These are phyloP conservation scores for Uloborus plumipes DNA, from an alignment of 2,888 invertebrate genomes.

Conservation along the genomic window DNA sequence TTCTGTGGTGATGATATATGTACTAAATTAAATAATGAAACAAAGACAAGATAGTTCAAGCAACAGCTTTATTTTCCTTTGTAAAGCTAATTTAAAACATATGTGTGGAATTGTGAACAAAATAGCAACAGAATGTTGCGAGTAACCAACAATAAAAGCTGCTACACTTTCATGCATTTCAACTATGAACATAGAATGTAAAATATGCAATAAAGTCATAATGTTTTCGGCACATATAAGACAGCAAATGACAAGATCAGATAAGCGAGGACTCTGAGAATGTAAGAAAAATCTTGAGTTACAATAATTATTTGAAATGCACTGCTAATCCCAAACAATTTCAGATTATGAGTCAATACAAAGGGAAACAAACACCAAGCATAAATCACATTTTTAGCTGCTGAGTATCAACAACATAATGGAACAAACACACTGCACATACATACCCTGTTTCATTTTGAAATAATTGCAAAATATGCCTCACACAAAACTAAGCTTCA, in stretches of 20 bases:
- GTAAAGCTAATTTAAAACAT: conserved; percentile 64
- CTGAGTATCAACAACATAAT: conserved; percentile 51
- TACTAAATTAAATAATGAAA: background rate
- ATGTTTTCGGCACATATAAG: conserved; percentile 49
- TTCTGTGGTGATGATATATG: too few relatives aligned
- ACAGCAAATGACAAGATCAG: conserved; percentile 59
- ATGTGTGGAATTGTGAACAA: conserved; percentile 55
- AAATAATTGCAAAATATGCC: background rate
- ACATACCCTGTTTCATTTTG: conserved; percentile 55
- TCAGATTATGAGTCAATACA: conserved; percentile 54
- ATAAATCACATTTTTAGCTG: conserved; percentile 60
- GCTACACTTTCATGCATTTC: conserved; percentile 61
- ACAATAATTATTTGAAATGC: conserved; percentile 56
- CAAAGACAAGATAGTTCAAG: conserved; percentile 25
- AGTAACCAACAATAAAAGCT: conserved; percentile 58
- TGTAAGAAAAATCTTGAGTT: conserved; percentile 53
- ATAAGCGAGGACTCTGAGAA: conserved; percentile 59
- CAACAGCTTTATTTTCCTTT: conserved; percentile 64
- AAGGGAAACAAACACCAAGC: conserved; percentile 60
- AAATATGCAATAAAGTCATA: conserved; percentile 60
- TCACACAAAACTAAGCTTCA: background rate
- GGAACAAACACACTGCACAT: conserved; percentile 59
- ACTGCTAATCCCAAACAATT: conserved; percentile 46
- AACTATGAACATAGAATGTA: conserved; percentile 63
- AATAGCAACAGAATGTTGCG: conserved; percentile 59